Base-by-base conservation (phyloP, 2,797 vertebrate species). In the Scarus forsteni region DNA sequence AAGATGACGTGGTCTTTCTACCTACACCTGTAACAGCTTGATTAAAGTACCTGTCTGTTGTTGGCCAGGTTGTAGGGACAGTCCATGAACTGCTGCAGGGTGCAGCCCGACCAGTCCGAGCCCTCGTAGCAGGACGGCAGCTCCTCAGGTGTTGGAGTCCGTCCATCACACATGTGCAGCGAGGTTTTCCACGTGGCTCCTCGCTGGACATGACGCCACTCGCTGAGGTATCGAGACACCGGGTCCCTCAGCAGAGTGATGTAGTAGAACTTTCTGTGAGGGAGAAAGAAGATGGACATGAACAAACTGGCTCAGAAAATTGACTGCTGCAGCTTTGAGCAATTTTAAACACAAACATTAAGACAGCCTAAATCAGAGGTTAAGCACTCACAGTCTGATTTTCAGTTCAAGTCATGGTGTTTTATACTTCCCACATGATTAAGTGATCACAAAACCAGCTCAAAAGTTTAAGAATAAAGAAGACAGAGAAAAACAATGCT, bases 161-260 rank as follows among this genome's bases (percentile, higher is more conserved):
- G 96, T 53, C 98, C 98, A 0, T 99, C 98, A 15, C 98, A 99
- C 98, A 99, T 99, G 90, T 99, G 98, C 85, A 99, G 84, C 0
- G 98, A 98, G 0, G 97, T 98, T 90, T 99, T 99, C 98, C 98
- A 99, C 0, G 98, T 99, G 68, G 98, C 98, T 7, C 98, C 98
- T 0, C 98, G 94, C 66, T 99, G 98, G 49, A 99, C 98, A 0
- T 99, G 98, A 10, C 98, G 94, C 98, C 98, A 99, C 77, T 99
- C 98, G 0, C 98, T 99, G 80, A 99, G 96, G 94, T 99, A 99
- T 69, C 98, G 96, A 0, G 98, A 99, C 34, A 99, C 97, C 0
- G 98, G 98, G 92, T 99, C 98, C 57, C 98, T 94, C 85, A 99
- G 94, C 75, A 99, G 90, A 0, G 98, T 99, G 91, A 99, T 99